Conservation (phyloP, 2,888 invertebrate species). For the Drosophila algonquin region DNA sequence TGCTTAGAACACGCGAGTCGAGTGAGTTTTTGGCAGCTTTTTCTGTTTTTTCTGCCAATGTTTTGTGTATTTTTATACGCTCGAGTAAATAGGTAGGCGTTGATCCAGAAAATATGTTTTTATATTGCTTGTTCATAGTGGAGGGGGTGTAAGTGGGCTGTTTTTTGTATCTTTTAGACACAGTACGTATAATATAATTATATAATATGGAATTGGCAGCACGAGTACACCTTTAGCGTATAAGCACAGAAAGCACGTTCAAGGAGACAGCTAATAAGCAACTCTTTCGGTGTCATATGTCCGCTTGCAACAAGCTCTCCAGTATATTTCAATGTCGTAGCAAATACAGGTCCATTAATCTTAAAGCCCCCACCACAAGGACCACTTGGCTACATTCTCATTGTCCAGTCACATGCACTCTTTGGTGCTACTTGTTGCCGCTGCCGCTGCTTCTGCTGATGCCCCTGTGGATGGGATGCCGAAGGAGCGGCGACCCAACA, state of each 20-base stretch:
- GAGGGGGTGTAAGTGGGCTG: background rate
- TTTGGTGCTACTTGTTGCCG: conserved; percentile 77
- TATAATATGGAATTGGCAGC: background rate
- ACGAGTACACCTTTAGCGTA: background rate
- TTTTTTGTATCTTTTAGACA: background rate
- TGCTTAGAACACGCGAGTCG: conserved; percentile 78
- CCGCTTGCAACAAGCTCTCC: conserved; percentile 59
- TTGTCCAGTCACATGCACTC: conserved; percentile 55
- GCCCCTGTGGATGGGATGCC: conserved; percentile 1
- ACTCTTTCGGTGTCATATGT: conserved; percentile 55
- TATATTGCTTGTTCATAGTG: conserved; percentile 33
- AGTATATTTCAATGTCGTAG: conserved; percentile 63
- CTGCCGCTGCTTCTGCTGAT: conserved; percentile 20
- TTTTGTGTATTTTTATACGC: conserved; percentile 46
- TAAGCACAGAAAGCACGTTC: conserved; percentile 6
- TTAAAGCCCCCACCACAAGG: conserved; percentile 10
- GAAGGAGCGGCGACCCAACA: conserved; percentile 49
- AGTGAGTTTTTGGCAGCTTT: conserved; percentile 29
- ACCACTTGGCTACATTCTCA: conserved; percentile 11
- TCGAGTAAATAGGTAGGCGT: conserved; percentile 72
- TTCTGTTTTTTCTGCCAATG: conserved; percentile 40
- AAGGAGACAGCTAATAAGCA: conserved; percentile 15
- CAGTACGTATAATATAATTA: background rate
- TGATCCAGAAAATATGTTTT: conserved; percentile 66
- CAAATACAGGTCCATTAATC: conserved; percentile 60